Conservation (phyloP, 2,888 invertebrate genomes). For the Philonicus albiceps region DNA sequence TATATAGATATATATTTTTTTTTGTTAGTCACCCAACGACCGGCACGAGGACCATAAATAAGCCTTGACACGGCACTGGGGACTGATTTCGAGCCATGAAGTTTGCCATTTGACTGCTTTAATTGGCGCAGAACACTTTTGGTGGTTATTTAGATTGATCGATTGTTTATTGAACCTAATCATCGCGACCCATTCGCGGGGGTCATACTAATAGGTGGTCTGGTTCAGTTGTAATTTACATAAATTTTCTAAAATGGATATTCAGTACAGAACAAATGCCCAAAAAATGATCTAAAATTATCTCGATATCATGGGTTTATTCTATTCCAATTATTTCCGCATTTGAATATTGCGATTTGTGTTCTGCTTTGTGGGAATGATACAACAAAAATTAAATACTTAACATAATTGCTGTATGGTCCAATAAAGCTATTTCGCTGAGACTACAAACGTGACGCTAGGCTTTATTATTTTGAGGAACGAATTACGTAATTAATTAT, state of each 20-base stretch:
- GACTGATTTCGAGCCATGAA: not conserved
- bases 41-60: not conserved
- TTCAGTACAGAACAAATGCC: not conserved
- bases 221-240: not conserved
- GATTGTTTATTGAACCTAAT: constrained; percentile 18
- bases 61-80: not conserved
- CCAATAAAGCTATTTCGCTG: too few relatives aligned
- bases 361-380: not conserved
- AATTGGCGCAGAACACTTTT: not conserved
- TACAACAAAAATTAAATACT: not conserved
- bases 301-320: not conserved
- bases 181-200: not conserved
- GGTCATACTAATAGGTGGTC: not conserved
- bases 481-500: too few relatives aligned
- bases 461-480: too few relatives aligned
- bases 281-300: not conserved
- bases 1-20: too few relatives aligned
- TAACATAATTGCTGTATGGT: not conserved
- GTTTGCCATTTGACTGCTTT: not conserved
- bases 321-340: not conserved
- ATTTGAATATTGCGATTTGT: not conserved
- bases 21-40: constrained; percentile 27
- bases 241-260: not conserved
- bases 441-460: too few relatives aligned
- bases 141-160: not conserved